Base-by-base conservation (phyloP, 2,113 vertebrate species). In the Spilogale gracilis region DNA sequence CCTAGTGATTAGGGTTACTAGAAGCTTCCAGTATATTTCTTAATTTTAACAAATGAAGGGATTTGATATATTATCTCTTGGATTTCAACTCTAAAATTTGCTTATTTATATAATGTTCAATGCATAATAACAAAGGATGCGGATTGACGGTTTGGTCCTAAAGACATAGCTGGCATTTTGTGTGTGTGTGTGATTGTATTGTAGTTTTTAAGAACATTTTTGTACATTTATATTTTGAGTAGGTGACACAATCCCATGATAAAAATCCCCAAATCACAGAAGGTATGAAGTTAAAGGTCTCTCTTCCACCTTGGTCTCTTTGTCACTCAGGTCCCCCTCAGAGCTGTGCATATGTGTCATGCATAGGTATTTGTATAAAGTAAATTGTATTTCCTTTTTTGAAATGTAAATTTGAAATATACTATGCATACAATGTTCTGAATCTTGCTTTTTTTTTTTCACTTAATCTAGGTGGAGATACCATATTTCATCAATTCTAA, bases 21-120 rank as follows among this genome's bases (percentile, higher is more conserved):
- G 45, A 94, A 52, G 6, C 12, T 52, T 94, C 21, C 67, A 81
- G 0, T 86, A 14, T 60, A 61, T 74, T 85, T 93, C 16, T 86
- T 90, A 85, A 9, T 85, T 94, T 94, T 71, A 52, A 95, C 30
- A 56, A 95, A 95, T 85, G 14, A 38, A 65, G 18, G 45, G 11
- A 58, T 80, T 94, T 92, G 67, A 56, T 61, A 90, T 85, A 32
- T 82, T 92, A 90, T 54, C 21, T 96, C 38, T 90, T 50, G 60
- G 16, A 18, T 79, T 89, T 45, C 60, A 89, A 20, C 54, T 92
- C 18, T 50, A 67, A 93, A 74, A 61, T 56, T 38, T 67, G 27
- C 18, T 91, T 87, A 79, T 50, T 90, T 87, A 17, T 78, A 7
- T 87, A 38, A 63, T 76, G 94, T 95, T n/a, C 82, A 60, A 21